phyloP scores from a whole-genome alignment of 2,888 invertebrate species.

The Andrena dorsata region DNA sequence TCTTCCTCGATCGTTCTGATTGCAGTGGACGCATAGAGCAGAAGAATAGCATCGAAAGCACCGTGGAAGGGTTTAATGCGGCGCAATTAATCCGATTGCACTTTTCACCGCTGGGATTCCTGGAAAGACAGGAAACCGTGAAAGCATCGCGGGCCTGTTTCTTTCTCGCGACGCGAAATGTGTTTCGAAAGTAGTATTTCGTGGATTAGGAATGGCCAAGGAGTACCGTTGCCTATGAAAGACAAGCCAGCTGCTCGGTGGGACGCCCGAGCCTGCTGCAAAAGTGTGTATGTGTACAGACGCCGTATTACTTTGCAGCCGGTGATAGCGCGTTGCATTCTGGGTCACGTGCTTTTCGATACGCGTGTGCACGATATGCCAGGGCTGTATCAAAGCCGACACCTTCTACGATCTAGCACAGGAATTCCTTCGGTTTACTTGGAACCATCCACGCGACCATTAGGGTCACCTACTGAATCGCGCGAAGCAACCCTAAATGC shows the following conservation, averaged over 20 bases:
- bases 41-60: background rate
- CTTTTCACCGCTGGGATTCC: slow-evolving; percentile 37
- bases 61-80: background rate
- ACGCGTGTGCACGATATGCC: slow-evolving; percentile 43
- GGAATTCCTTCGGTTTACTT: slow-evolving; percentile 5
- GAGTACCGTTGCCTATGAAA: slow-evolving; percentile 68
- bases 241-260: slow-evolving; percentile 32
- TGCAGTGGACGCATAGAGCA: background rate
- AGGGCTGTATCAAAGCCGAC: slow-evolving; percentile 28
- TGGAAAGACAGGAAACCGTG: slow-evolving; percentile 40
- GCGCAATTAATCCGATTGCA: slow-evolving; percentile 43
- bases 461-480: too few relatives aligned
- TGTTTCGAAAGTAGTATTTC: slow-evolving; percentile 68
- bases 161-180: slow-evolving; percentile 53
- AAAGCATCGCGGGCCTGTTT: slow-evolving; percentile 58
- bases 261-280: slow-evolving; percentile 4
- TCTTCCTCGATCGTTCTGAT: background rate
- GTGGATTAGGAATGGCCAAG: slow-evolving; percentile 65
- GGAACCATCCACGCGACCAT: too few relatives aligned
- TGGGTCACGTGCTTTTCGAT: slow-evolving; percentile 78
- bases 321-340: slow-evolving; percentile 76
- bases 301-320: slow-evolving; percentile 47
- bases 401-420: background rate
- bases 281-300: slow-evolving; percentile 6
- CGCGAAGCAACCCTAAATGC: too few relatives aligned